These are phyloP conservation scores for Meles meles DNA, from an alignment of 2,113 vertebrate species.

Conservation along the genomic window DNA sequence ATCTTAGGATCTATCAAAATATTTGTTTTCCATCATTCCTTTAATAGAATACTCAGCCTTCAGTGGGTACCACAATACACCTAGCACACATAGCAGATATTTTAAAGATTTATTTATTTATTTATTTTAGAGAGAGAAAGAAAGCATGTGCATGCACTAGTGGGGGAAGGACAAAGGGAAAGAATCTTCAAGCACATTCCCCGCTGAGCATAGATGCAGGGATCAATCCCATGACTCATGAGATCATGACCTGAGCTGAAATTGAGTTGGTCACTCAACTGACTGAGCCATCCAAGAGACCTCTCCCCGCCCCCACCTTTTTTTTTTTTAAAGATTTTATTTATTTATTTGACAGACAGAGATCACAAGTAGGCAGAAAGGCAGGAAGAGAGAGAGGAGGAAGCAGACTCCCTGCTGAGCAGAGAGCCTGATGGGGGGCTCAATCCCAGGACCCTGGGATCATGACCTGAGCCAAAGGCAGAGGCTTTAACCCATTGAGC, in stretches of 20 bases:
- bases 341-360: no score
- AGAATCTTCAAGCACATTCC: neutral
- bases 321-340: no score
- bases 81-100: neutral
- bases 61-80: neutral
- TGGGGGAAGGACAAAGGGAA: neutral
- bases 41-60: neutral
- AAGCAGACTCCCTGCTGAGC: no score
- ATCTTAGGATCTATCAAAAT: neutral
- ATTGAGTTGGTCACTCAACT: neutral
- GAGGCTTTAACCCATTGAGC: no score
- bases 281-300: neutral
- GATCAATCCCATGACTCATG: neutral
- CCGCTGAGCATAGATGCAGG: neutral
- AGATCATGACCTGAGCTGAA: neutral
- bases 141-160: neutral
- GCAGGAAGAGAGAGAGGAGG: no score
- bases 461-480: no score
- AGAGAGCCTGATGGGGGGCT: no score
- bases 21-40: neutral
- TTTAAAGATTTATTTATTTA: neutral
- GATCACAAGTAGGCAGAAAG: no score
- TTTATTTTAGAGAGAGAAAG: neutral
- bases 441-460: no score
- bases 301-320: no score